Percentiles rank a stretch among this genome's conserved stretches.
Conservation (phyloP, 2,888 invertebrate genomes). For the Embidobia sp. region DNA sequence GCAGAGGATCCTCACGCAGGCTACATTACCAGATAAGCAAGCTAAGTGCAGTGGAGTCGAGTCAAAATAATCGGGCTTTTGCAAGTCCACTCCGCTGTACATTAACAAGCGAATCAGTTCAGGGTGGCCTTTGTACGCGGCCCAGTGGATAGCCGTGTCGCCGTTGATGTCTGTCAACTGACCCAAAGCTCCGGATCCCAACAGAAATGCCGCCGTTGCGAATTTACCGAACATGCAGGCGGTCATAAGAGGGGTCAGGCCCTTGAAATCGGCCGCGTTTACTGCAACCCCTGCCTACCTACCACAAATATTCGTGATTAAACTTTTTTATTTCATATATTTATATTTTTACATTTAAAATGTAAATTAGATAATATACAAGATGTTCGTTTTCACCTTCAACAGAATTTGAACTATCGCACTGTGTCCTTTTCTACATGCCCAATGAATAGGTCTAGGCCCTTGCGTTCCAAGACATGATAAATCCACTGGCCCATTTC, state of each 20-base stretch:
- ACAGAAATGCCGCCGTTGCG: constrained; percentile 93
- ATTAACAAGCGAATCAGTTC: constrained; percentile 93
- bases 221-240: constrained; percentile 97
- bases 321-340: no score
- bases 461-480: constrained; percentile 94
- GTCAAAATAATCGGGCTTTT: constrained; percentile 95
- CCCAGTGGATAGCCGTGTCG: constrained; percentile 96
- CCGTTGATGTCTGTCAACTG: constrained; percentile 95
- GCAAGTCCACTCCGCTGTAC: constrained; percentile 94
- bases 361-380: no score
- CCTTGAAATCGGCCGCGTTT: constrained; percentile 94
- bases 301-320: no score
- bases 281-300: constrained; percentile 91
- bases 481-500: constrained; percentile 91
- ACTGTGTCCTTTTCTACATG: constrained; percentile 95
- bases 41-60: constrained; percentile 95
- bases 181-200: constrained; percentile 94
- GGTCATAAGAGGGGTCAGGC: constrained; percentile 93
- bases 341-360: no score
- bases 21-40: constrained; percentile 93
- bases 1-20: constrained; percentile 92
- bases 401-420: constrained; percentile 90
- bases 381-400: constrained; percentile 81
- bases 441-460: constrained; percentile 96
- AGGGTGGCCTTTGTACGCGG: constrained; percentile 95